Percentiles rank a stretch among this genome's conserved stretches.
Conservation (phyloP, 2,797 vertebrate species). For the Selene dorsalis region DNA sequence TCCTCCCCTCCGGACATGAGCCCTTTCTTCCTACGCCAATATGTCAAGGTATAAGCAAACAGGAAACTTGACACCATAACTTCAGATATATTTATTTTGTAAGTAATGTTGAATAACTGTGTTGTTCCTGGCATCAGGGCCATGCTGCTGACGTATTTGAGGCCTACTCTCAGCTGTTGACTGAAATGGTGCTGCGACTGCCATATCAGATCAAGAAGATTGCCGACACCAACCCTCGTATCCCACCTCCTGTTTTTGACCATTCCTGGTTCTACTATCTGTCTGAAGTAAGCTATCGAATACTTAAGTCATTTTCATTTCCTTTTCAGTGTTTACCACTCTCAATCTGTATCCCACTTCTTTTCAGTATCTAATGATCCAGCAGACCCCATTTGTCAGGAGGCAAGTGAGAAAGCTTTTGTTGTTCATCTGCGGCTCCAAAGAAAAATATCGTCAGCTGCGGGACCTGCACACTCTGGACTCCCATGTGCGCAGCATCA, state of each 20-base stretch:
- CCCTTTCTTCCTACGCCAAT: conserved; percentile 97
- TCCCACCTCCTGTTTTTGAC: conserved; percentile 96
- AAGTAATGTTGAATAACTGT: background rate
- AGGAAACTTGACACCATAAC: background rate
- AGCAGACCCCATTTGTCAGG: conserved; percentile 97
- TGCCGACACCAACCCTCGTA: conserved; percentile 94
- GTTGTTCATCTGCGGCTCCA: conserved; percentile 98
- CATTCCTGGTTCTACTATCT: conserved; percentile 99
- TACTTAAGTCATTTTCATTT: background rate
- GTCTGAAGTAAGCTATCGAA: conserved; percentile 88
- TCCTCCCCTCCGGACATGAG: conserved; percentile 99
- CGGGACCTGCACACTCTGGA: conserved; percentile 96
- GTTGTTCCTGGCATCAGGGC: conserved; percentile 82
- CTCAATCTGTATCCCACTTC: conserved; percentile 8
- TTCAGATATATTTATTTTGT: background rate
- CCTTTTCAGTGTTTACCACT: background rate
- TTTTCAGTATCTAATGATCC: conserved; percentile 97
- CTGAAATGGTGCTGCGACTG: conserved; percentile 97
- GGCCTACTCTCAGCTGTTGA: conserved; percentile 97
- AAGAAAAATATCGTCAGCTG: conserved; percentile 98
- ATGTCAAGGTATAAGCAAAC: conserved; percentile 91
- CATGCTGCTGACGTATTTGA: conserved; percentile 99
- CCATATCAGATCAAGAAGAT: conserved; percentile 99
- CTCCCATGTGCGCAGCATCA: conserved; percentile 95
- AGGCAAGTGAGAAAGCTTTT: conserved; percentile 97